Base-by-base conservation (phyloP, 1,140 invertebrate genomes). In the Drosophila truncata region DNA sequence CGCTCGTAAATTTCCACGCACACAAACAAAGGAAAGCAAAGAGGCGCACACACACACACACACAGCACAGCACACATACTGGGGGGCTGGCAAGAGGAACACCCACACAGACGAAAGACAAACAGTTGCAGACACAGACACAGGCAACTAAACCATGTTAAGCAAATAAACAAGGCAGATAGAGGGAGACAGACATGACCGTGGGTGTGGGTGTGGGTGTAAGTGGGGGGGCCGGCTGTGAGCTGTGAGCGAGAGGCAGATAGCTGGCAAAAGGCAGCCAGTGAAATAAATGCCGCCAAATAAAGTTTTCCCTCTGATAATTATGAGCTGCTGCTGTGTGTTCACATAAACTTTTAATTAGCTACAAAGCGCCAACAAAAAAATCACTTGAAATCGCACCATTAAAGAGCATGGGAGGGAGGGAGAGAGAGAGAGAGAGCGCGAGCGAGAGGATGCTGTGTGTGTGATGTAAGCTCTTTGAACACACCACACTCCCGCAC, bases 331-430 rank as follows among this genome's bases (percentile, higher is more conserved):
- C 41, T 31, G n/a, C 29, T 31, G 52, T 79, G 41, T 60, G 57
- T 57, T 66, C 84, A 78, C 77, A 84, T 85, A 77, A 87, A 87
- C 67, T 87, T 87, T 88, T 88, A 88, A 88, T 88, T 88, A 88
- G 84, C 84, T 90, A 78, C 84, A 85, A 88, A 82, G 80, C 84
- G 80, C 80, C 84, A 88, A 81, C 73, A 79, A 78, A 82, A 79
- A 80, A 83, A 87, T 80, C 78, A 79, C 78, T 72, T 76, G 73
- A 71, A 71, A 55, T 63, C 41, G 39, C 57, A 60, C 57, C 63
- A 66, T 79, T 81, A 49, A 50, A 46, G 65, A 37, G 59, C 52
- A 14, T 25, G 33, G 13, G 33, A 23, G 52, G 33, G 9, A 69
- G 57, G 18, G 52, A 25, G 37, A 33, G 11, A 13, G 10, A 33